Base-by-base conservation (phyloP, 2,888 invertebrate species). In the Drosophila neotestacea region DNA sequence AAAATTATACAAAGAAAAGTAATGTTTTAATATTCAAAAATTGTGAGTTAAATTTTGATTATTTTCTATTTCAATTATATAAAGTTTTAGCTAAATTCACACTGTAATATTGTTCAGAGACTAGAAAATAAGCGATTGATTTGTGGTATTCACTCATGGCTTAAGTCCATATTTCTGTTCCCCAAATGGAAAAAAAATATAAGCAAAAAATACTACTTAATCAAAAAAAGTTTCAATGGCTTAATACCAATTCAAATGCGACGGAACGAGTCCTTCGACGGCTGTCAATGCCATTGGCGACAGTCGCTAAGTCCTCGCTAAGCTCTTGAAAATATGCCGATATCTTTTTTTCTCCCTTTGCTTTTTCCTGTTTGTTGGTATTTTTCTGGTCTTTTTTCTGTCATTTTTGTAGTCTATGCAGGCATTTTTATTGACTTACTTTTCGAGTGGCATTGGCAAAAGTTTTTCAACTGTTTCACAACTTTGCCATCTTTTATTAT, bases 181-280 rank as follows among this genome's bases (percentile, higher is more conserved):
- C 41, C 42, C 42, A 27, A 32, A 61, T n/a, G n/a, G 11, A 27
- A 41, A 52, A 41, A 1, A 7, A 2, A 22, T 9, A 27, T 36
- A 11, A 47, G 22, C 9, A 42, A 48, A 27, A 13, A 78, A 74
- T 68, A 55, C 55, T 78, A 48, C 79, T 83, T 81, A 86, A 86
- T 83, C 82, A 86, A 83, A 84, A 84, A 85, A 87, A 87, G 80
- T 86, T 83, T 83, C 81, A 66, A 84, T 84, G 82, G 84, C 84
- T 80, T 85, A 85, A 77, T 85, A 66, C 72, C 64, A 52, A 67
- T 77, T 56, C 67, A 62, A 55, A 63, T 70, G 44, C 61, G 39
- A 61, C 77, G 76, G 76, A 79, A 85, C 73, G 68, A 54, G 78
- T 63, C 72, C 73, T 75, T 56, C 67, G 47, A 67, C 65, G 64